Evolutionary conservation across 2,113 vertebrate species (phyloP).

Genomic region (Alosa alosa): DNA sequence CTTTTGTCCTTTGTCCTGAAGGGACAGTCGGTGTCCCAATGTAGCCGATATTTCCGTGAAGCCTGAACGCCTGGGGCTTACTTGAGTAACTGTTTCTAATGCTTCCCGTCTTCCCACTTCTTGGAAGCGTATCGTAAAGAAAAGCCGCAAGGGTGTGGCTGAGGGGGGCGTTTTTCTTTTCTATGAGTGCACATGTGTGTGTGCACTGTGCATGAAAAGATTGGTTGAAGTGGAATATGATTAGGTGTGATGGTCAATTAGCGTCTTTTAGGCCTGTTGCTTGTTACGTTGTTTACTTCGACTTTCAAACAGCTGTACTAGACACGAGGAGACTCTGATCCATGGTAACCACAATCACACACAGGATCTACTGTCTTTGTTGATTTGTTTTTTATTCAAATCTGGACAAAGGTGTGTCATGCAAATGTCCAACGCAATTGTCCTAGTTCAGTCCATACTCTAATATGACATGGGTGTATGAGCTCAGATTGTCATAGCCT

Average conservation of each 20-base stretch:
- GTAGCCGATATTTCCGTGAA: neutral
- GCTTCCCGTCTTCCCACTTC: neutral
- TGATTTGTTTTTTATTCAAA: neutral
- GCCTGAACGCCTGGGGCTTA: neutral
- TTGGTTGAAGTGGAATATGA: constrained; percentile 12
- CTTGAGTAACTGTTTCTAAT: neutral
- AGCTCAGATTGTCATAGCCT: neutral
- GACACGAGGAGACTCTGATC: neutral
- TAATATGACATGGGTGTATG: neutral
- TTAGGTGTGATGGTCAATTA: constrained; percentile 6
- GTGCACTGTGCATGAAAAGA: neutral
- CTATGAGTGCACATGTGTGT: neutral
- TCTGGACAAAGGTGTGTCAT: neutral
- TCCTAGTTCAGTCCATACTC: neutral
- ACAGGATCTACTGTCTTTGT: neutral
- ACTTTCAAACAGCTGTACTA: neutral
- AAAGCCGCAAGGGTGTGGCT: neutral
- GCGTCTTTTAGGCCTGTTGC: neutral
- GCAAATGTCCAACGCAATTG: neutral
- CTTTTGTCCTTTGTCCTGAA: constrained; percentile 9
- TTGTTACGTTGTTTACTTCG: neutral
- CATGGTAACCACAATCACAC: neutral
- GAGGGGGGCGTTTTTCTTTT: neutral
- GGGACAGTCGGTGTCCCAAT: neutral
- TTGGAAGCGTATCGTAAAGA: neutral